A percentile compares a stretch with the other conserved stretches of the same genome.
Conservation (phyloP, 2,797 vertebrate genomes). For the Sylvilagus floridanus region DNA sequence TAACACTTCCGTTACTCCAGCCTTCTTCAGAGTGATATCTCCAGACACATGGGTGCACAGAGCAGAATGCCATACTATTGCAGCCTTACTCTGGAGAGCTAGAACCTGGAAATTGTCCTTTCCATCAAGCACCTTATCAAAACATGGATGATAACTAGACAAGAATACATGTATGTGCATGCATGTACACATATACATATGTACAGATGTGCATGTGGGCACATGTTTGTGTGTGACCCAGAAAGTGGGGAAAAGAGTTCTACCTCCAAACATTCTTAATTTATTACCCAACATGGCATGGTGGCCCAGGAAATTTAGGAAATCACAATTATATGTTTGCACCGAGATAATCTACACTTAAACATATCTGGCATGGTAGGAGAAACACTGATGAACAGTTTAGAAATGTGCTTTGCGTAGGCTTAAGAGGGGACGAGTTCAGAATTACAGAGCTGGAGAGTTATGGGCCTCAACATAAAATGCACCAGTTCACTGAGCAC, state of each 20-base stretch:
- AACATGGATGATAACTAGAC: not conserved
- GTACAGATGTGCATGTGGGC: accelerated
- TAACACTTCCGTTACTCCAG: conserved; percentile 48
- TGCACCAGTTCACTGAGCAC: conserved; percentile 86
- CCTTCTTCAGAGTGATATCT: conserved; percentile 59
- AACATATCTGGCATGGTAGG: conserved; percentile 62
- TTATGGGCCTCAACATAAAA: conserved; percentile 83
- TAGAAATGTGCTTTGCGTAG: conserved; percentile 71
- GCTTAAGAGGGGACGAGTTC: conserved; percentile 81
- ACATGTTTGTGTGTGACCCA: not conserved
- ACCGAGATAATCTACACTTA: conserved; percentile 72
- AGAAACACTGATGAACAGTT: conserved; percentile 73
- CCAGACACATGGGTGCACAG: not conserved
- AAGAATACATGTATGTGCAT: not conserved
- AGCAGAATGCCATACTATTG: not conserved
- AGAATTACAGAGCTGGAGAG: conserved; percentile 77
- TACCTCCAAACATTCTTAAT: conserved; percentile 58
- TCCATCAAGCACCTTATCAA: conserved; percentile 9
- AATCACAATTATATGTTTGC: conserved; percentile 77
- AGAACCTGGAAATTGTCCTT: conserved; percentile 13
- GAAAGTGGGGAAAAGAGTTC: accelerated
- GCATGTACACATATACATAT: accelerated
- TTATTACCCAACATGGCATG: conserved; percentile 66
- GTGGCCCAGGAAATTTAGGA: conserved; percentile 74
- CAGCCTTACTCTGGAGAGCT: conserved; percentile 16